Evolutionary conservation across 2,888 invertebrate genomes (phyloP).

Genomic region (Acanthopleura granulata): DNA sequence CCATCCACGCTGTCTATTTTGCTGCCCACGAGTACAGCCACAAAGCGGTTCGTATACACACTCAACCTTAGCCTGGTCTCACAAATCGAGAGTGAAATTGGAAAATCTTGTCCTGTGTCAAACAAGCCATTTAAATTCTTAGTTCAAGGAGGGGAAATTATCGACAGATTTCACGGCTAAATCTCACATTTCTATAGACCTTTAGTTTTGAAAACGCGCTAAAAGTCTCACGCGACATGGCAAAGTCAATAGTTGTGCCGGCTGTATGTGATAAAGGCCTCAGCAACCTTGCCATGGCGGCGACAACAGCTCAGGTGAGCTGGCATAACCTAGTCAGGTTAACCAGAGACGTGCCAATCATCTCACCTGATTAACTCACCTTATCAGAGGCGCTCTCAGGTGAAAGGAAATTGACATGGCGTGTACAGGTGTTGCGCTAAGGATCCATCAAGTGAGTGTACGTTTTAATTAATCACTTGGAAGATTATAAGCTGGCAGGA

Average conservation of each 20-base stretch:
- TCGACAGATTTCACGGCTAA: neutral
- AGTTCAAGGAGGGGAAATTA: constrained; percentile 14
- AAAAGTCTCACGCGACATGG: constrained; percentile 17
- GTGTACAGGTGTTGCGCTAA: too few species aligned
- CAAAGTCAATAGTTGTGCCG: neutral
- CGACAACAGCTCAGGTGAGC: neutral
- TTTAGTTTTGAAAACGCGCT: constrained; percentile 13
- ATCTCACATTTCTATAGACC: constrained; percentile 4
- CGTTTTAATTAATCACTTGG: too few species aligned
- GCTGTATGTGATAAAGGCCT: neutral
- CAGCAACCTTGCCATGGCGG: neutral
- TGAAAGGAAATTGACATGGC: too few species aligned
- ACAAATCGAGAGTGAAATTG: constrained; percentile 17
- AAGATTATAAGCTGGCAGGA: too few species aligned
- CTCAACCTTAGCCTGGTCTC: neutral
- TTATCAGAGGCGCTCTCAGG: too few species aligned
- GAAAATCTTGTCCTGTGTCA: constrained; percentile 11
- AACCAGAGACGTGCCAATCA: neutral
- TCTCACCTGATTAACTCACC: neutral
- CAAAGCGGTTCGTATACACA: too few species aligned
- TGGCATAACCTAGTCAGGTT: neutral
- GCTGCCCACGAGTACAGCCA: too few species aligned
- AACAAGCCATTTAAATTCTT: constrained; percentile 10
- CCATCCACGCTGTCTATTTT: too few species aligned
- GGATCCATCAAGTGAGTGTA: too few species aligned